Conservation (phyloP, 2,888 invertebrate genomes). For the Rutpela maculata region DNA sequence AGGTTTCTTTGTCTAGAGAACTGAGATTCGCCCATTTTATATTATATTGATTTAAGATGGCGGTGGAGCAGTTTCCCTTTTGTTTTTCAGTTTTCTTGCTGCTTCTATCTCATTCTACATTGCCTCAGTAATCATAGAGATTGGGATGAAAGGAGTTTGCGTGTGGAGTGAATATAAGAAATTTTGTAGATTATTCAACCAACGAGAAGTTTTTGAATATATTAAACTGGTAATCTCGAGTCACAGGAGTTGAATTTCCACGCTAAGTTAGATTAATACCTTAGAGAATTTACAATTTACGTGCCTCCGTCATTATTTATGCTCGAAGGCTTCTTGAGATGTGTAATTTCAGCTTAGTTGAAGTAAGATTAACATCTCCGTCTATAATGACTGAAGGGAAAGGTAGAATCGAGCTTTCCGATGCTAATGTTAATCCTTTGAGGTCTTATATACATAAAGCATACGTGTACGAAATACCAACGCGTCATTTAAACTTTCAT, state of each 20-base stretch:
- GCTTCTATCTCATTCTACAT: conserved; percentile 47
- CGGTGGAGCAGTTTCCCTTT: conserved; percentile 64
- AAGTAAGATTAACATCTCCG: conserved; percentile 71
- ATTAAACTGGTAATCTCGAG: conserved; percentile 74
- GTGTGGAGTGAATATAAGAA: conserved; percentile 46
- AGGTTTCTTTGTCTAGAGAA: conserved; percentile 71
- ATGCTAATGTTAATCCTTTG: conserved; percentile 58
- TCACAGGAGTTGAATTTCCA: conserved; percentile 74
- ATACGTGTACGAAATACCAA: conserved; percentile 22
- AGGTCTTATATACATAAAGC: conserved; percentile 55
- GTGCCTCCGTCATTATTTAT: conserved; percentile 74
- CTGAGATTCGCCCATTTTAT: conserved; percentile 74
- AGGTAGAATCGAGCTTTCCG: conserved; percentile 54
- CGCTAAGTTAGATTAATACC: conserved; percentile 75
- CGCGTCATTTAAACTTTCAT: conserved; percentile 11
- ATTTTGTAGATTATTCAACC: conserved; percentile 69
- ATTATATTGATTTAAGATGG: conserved; percentile 74
- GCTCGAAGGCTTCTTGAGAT: conserved; percentile 73
- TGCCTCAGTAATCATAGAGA: conserved; percentile 25
- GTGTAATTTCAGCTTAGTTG: conserved; percentile 72
- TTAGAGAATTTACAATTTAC: conserved; percentile 74
- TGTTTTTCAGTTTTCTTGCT: conserved; percentile 58
- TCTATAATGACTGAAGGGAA: conserved; percentile 60
- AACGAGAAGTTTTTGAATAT: conserved; percentile 74
- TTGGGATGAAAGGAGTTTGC: conserved; percentile 43